Evolutionary conservation across 2,888 invertebrate species (phyloP).

Genomic region (Clunio marinus): DNA sequence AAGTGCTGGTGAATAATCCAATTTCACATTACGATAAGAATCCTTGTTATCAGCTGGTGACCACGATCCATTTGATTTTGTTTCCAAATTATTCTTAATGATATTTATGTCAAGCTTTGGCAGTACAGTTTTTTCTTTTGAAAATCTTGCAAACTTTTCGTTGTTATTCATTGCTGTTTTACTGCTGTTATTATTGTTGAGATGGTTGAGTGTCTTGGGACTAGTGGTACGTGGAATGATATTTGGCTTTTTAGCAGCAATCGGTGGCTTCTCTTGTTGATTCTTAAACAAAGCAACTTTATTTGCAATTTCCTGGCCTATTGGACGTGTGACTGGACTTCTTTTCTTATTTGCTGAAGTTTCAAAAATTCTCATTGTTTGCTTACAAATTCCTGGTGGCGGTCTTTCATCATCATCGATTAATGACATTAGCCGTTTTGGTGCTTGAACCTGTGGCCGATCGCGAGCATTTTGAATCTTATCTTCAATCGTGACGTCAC

Average conservation of each 20-base stretch:
- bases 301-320: slow-evolving; percentile 61
- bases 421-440: slow-evolving; percentile 60
- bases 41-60: slow-evolving; percentile 31
- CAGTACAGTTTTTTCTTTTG: slow-evolving; percentile 26
- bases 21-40: neutral
- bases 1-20: slow-evolving; percentile 3
- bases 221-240: slow-evolving; percentile 41
- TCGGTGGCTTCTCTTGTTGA: slow-evolving; percentile 53
- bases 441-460: slow-evolving; percentile 53
- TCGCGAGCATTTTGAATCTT: slow-evolving; percentile 51
- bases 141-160: slow-evolving; percentile 29
- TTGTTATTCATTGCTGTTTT: slow-evolving; percentile 22
- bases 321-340: slow-evolving; percentile 50
- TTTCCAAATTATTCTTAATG: slow-evolving; percentile 35
- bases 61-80: slow-evolving; percentile 28
- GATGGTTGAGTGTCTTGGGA: slow-evolving; percentile 39
- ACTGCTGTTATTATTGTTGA: slow-evolving; percentile 25
- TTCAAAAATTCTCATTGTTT: slow-evolving; percentile 81
- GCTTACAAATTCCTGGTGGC: slow-evolving; percentile 83
- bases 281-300: slow-evolving; percentile 62
- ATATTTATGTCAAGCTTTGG: slow-evolving; percentile 37
- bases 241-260: slow-evolving; percentile 41
- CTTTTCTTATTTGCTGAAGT: slow-evolving; percentile 57
- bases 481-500: slow-evolving; percentile 49
- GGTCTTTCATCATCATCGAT: slow-evolving; percentile 75